A percentile compares a stretch with the other conserved stretches of the same genome.
Evolutionary conservation across 2,888 invertebrate species (phyloP).

Genomic region (Tryphoninae sp.): DNA sequence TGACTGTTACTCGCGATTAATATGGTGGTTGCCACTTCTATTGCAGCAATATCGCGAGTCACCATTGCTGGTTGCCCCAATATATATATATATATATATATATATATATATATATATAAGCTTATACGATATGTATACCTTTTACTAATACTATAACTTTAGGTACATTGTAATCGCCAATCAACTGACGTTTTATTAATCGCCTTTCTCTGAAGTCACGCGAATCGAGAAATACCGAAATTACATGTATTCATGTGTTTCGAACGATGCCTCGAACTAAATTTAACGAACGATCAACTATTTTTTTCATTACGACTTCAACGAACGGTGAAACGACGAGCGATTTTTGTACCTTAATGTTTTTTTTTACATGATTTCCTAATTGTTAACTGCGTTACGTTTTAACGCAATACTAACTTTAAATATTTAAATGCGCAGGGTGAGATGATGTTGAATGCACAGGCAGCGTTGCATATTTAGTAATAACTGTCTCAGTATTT

Average conservation of each 20-base stretch:
- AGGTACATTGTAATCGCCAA: slow-evolving; percentile 55
- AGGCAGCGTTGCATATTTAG: slow-evolving; percentile 66
- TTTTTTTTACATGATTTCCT: slow-evolving; percentile 64
- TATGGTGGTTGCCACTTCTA: slow-evolving; percentile 14
- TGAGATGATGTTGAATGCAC: slow-evolving; percentile 63
- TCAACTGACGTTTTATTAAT: slow-evolving; percentile 50
- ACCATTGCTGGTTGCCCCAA: slow-evolving; percentile 29
- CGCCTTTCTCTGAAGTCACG: slow-evolving; percentile 43
- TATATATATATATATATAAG: slow-evolving; percentile 49
- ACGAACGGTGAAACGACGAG: slow-evolving; percentile 49
- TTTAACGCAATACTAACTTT: slow-evolving; percentile 62
- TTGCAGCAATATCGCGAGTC: slow-evolving; percentile 36
- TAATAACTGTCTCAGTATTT: slow-evolving; percentile 69
- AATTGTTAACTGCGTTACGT: slow-evolving; percentile 66
- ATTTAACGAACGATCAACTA: neutral
- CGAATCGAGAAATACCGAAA: neutral
- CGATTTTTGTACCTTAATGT: slow-evolving; percentile 64
- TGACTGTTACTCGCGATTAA: slow-evolving; percentile 12
- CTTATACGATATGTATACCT: slow-evolving; percentile 61
- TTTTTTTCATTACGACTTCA: slow-evolving; percentile 42
- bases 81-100: slow-evolving; percentile 8
- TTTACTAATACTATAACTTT: slow-evolving; percentile 56
- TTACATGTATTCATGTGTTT: neutral
- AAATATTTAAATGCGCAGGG: slow-evolving; percentile 61
- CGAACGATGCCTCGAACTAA: neutral